Conservation (phyloP, 2,888 invertebrate species). For the Keiferia lycopersicella region DNA sequence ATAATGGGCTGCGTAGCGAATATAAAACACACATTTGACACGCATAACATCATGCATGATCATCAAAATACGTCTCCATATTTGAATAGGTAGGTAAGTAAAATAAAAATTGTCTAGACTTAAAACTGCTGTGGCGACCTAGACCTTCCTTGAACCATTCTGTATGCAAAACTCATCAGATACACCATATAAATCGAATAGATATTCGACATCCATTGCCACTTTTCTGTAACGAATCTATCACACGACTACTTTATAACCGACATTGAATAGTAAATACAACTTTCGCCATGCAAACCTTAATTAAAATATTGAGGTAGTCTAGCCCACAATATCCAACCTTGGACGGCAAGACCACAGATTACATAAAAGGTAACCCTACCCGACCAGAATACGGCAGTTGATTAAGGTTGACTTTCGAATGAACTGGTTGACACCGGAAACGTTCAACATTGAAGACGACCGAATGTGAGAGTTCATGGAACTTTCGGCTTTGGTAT, state of each 20-base stretch:
- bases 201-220: background rate
- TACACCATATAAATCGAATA: background rate
- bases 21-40: background rate
- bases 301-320: background rate
- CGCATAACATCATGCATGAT: background rate
- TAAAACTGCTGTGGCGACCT: conserved; percentile 47
- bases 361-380: conserved; percentile 34
- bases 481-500: conserved; percentile 22
- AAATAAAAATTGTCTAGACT: conserved; percentile 3
- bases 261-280: conserved; percentile 9
- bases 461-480: conserved; percentile 25
- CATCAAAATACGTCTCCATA: background rate
- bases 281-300: background rate
- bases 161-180: conserved; percentile 9
- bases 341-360: conserved; percentile 12
- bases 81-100: background rate
- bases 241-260: background rate
- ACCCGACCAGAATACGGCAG: conserved; percentile 46
- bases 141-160: conserved; percentile 39
- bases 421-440: conserved; percentile 35
- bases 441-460: conserved; percentile 18
- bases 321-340: conserved; percentile 7
- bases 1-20: background rate
- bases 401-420: conserved; percentile 49
- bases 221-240: background rate